Base-by-base conservation (phyloP, 2,113 vertebrate genomes). In the Phaetusa simplex region DNA sequence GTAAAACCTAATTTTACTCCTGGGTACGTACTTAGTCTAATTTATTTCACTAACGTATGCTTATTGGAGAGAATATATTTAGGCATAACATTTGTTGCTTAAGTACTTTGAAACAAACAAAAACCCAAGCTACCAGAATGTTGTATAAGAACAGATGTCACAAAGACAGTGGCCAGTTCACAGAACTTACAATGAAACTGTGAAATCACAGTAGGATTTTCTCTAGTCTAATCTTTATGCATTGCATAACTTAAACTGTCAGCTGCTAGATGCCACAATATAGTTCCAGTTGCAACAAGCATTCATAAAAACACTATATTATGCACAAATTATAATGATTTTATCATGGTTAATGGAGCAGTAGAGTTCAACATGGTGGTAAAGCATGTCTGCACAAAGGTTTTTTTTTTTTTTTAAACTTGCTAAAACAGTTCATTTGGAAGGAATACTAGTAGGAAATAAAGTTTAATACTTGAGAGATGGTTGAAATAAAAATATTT, bases 1-100 rank as follows among this genome's bases (percentile, higher is more conserved):
- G 23, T 94, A 92, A 95, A 95, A 71, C 11, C 32, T 81, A 65
- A 96, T 97, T 97, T 96, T 93, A 94, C 88, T 86, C 85, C 71
- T 96, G 58, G 15, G 23, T 93, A 90, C 62, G 47, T 95, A 85
- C 82, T 78, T 90, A 56, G n/a, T 88, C 94, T 93, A 88, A 95
- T 93, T 92, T 92, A 94, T 96, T 97, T 96, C 52, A 66, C 19
- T 77, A 40, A 40, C 24, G 59, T 83, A 83, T 77, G 40, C 40
- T 92, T 94, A 93, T 86, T 93, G 66, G 81, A 83, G 65, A 90
- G 86, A 91, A 78, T 85, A 26, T 70, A 93, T 23, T 59, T 82
- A 30, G 76, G 49, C 74, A 76, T 71, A 56, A 71, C 22, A 53
- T 92, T 96, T 92, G 11, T 79, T 90, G 71, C 72, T 53, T 36